These are phyloP conservation scores for Quadroppia sp. DNA, from an alignment of 2,888 invertebrate genomes.

Conservation along the genomic window DNA sequence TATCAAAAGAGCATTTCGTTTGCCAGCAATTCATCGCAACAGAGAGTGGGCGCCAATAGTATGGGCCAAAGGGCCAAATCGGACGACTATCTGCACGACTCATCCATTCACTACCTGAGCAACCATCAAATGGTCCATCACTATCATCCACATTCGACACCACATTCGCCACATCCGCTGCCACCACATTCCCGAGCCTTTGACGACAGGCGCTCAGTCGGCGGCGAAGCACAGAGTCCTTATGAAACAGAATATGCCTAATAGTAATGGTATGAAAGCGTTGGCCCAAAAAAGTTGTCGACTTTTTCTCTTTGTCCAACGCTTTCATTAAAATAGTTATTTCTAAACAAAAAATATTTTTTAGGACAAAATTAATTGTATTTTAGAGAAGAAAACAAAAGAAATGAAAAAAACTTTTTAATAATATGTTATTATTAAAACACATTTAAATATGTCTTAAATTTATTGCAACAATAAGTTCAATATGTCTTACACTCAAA, in stretches of 20 bases:
- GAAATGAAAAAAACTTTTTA: too few relatives aligned
- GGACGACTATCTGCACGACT: background rate
- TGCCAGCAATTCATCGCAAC: slow-evolving; percentile 56
- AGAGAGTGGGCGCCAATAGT: background rate
- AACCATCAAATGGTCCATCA: slow-evolving; percentile 5
- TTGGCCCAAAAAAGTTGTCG: too few relatives aligned
- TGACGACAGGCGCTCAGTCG: background rate
- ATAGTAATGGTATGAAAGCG: background rate
- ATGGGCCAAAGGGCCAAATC: slow-evolving; percentile 24
- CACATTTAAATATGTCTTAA: too few relatives aligned
- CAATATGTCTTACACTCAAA: too few relatives aligned
- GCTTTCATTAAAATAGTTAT: too few relatives aligned
- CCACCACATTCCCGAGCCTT: background rate
- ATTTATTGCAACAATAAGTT: too few relatives aligned
- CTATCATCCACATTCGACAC: background rate
- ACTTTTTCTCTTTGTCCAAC: too few relatives aligned
- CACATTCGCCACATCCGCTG: background rate
- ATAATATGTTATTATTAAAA: too few relatives aligned
- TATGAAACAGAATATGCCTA: slow-evolving; percentile 7
- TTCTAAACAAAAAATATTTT: too few relatives aligned
- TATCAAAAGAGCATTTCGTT: slow-evolving; percentile 74
- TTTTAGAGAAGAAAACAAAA: too few relatives aligned
- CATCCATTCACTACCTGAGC: background rate
- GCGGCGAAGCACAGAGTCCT: background rate
- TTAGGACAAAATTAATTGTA: too few relatives aligned